Base-by-base conservation (phyloP, 2,888 invertebrate genomes). In the Chrysodeixis includens region DNA sequence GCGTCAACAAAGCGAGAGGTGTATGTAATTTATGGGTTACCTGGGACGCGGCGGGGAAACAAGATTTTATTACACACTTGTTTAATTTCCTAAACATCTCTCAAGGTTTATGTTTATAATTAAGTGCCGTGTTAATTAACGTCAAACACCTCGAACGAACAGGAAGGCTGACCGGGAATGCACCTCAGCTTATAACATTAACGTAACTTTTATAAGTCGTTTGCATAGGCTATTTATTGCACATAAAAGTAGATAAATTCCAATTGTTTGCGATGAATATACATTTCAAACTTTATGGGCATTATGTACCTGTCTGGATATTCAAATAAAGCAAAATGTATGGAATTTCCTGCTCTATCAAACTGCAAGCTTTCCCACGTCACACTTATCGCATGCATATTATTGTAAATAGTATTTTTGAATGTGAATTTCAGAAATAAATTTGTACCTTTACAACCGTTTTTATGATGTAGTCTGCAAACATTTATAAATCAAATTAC, bases 51-150 rank as follows among this genome's bases (percentile, higher is more conserved):
- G 69, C 56, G 46, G 76, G 79, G 81, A 73, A 82, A 83, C 82
- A 83, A 84, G 87, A 88, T 89, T 90, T 87, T 86, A 88, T 89
- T 90, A 87, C 86, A 82, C 82, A 85, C 84, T 88, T 86, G 88
- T 87, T 90, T 86, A 87, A 88, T 88, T 88, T 87, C 79, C 83
- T 78, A 82, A 87, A 85, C 84, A 85, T 81, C 80, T 78, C 71
- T 55, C 56, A 78, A 76, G 83, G 76, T 79, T 85, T 83, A 83
- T 78, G 78, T 74, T 74, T 72, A 79, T 79, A 84, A 85, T 85
- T 82, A 83, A 79, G 80, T 69, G 72, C 62, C 66, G 75, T 74
- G 81, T 84, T 83, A 83, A 84, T 84, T 81, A 85, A 83, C 74
- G 74, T 51, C 58, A 51, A 62, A 66, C 62, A 72, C 72, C 69